Percentiles rank a stretch among this genome's conserved stretches.
These are phyloP conservation scores for Barbus barbus DNA, from an alignment of 2,113 vertebrate species.

Conservation along the genomic window DNA sequence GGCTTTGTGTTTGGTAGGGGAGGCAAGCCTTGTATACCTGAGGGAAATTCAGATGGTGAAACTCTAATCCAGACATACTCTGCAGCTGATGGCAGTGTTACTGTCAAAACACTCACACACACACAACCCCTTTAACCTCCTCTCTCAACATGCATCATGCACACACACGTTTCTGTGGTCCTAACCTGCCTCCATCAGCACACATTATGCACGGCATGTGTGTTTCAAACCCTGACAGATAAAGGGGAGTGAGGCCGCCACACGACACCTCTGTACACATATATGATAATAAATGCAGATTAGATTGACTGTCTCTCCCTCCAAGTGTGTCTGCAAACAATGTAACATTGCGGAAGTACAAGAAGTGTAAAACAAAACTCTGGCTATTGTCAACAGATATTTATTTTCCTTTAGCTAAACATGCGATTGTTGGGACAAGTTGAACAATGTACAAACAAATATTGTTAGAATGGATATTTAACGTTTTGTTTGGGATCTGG, in stretches of 20 bases:
- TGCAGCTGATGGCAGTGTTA: not conserved
- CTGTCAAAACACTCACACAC: conserved; percentile 12
- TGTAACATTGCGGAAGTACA: not conserved
- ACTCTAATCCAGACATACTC: not conserved
- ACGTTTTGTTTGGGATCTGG: not conserved
- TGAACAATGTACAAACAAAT: not conserved
- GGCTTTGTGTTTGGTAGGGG: not conserved
- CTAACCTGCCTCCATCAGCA: conserved; percentile 24
- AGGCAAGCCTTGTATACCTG: not conserved
- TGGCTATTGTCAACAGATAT: not conserved
- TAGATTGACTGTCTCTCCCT: not conserved
- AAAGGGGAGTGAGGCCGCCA: not conserved
- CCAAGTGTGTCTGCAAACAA: not conserved
- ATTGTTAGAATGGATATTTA: not conserved
- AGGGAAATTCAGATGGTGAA: conserved; percentile 3
- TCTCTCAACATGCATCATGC: not conserved
- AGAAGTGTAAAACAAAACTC: not conserved
- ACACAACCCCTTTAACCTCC: conserved; percentile 1
- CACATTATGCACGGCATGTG: not conserved
- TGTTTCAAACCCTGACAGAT: conserved; percentile 5
- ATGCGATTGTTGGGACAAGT: not conserved
- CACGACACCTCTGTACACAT: not conserved
- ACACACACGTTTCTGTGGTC: conserved; percentile 3
- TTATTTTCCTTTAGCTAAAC: not conserved
- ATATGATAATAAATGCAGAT: not conserved